Evolutionary conservation across 2,888 invertebrate genomes (phyloP).

Genomic region (Andrena chrysosceles): DNA sequence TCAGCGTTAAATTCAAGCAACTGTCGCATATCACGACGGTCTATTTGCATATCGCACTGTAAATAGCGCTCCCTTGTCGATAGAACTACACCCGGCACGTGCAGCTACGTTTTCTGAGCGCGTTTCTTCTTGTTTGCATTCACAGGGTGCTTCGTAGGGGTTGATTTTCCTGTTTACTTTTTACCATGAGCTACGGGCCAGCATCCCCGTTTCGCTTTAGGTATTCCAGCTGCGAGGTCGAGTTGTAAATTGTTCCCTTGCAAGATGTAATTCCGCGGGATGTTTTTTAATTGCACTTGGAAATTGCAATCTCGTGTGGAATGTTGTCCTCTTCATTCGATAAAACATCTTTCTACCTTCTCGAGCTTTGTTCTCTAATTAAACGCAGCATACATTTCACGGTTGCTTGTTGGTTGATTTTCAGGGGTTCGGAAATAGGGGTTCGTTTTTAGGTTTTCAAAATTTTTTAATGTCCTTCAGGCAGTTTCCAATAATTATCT

Average conservation of each 20-base stretch:
- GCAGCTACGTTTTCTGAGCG: slow-evolving; percentile 3
- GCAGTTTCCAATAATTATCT: no score
- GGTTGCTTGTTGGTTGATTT: no score
- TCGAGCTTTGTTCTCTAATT: not conserved
- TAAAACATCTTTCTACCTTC: not conserved
- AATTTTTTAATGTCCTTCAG: no score
- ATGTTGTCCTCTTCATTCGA: slow-evolving; percentile 31
- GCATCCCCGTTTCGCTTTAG: slow-evolving; percentile 7
- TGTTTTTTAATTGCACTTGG: slow-evolving; percentile 36
- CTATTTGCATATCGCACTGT: not conserved
- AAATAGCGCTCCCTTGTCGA: not conserved
- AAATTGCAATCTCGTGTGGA: slow-evolving; percentile 16
- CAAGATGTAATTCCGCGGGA: slow-evolving; percentile 7
- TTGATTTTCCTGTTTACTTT: slow-evolving; percentile 26
- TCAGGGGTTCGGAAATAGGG: not conserved
- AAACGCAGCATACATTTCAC: no score
- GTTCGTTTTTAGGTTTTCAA: no score
- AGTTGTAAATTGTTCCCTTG: slow-evolving; percentile 37
- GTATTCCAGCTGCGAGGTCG: slow-evolving; percentile 1
- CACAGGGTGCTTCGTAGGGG: not conserved
- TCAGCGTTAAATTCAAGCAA: not conserved
- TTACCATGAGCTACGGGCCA: not conserved
- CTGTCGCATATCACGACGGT: not conserved
- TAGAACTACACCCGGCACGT: not conserved
- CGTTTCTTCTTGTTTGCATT: slow-evolving; percentile 23